Evolutionary conservation across 2,888 invertebrate species (phyloP).

Genomic region (Hymenopus coronatus): DNA sequence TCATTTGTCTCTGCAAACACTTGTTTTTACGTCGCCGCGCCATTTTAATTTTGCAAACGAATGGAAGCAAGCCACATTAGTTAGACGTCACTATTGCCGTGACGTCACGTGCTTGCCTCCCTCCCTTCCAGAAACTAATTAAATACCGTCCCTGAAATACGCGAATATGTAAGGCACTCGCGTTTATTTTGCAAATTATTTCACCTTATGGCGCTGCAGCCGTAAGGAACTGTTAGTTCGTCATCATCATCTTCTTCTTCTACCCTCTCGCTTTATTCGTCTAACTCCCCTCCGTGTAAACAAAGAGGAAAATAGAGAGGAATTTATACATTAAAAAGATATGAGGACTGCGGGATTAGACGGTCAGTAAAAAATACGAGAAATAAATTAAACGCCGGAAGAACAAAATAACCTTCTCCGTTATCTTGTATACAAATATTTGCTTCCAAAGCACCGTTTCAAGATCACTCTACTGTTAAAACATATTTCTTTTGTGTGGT

Average conservation of each 20-base stretch:
- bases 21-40: not conserved
- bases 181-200: slow-evolving; percentile 4
- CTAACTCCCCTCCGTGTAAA: not conserved
- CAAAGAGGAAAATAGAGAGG: not conserved
- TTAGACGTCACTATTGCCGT: slow-evolving; percentile 1
- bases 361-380: not conserved
- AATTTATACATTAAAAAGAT: slow-evolving; percentile 7
- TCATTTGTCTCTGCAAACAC: slow-evolving; percentile 1
- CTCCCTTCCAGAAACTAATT: not conserved
- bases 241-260: not conserved
- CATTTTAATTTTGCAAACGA: slow-evolving; percentile 13
- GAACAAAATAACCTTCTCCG: not conserved
- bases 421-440: not conserved
- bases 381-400: not conserved
- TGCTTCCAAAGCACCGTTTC: not conserved
- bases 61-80: slow-evolving; percentile 12
- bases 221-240: not conserved
- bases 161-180: not conserved
- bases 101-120: slow-evolving; percentile 4
- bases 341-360: not conserved
- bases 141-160: slow-evolving; percentile 1
- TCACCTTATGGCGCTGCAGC: not conserved
- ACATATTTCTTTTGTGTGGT: not conserved
- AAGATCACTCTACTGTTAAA: not conserved
- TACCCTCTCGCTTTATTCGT: not conserved